These are phyloP conservation scores for Euspilapteryx auroguttella DNA, from an alignment of 2,888 invertebrate genomes.

Conservation along the genomic window DNA sequence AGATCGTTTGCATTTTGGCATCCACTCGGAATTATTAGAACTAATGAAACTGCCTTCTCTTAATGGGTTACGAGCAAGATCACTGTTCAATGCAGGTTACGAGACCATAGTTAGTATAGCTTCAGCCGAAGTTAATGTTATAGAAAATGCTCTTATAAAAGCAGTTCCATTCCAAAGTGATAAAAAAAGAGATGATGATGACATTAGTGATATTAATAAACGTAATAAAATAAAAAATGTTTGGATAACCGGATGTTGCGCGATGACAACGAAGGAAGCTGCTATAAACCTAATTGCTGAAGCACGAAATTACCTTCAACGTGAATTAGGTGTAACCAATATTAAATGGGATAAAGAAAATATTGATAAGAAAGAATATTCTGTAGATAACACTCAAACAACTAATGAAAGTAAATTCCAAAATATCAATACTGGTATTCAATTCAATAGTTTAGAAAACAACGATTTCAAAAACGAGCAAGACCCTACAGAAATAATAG, in stretches of 20 bases:
- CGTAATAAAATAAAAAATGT: constrained; percentile 71
- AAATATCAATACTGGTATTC: neutral
- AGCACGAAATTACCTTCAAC: constrained; percentile 71
- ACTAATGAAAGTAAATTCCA: too few species aligned
- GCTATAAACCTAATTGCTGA: constrained; percentile 76
- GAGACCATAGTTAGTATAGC: constrained; percentile 80
- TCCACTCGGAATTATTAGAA: constrained; percentile 89
- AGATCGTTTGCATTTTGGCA: constrained; percentile 90
- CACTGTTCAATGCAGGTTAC: constrained; percentile 79
- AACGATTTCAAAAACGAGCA: too few species aligned
- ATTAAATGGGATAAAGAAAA: constrained; percentile 62
- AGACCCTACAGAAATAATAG: too few species aligned
- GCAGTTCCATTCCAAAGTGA: constrained; percentile 84
- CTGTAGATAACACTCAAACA: neutral
- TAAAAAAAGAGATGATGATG: constrained; percentile 73
- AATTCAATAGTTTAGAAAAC: too few species aligned
- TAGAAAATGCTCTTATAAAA: constrained; percentile 78
- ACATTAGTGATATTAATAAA: constrained; percentile 64
- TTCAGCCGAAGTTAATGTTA: constrained; percentile 64
- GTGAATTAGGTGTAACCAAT: constrained; percentile 72
- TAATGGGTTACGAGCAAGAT: constrained; percentile 82
- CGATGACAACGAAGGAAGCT: constrained; percentile 80
- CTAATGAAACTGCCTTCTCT: constrained; percentile 82
- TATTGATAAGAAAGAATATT: neutral
- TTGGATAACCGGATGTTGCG: constrained; percentile 79